A percentile compares a stretch with the other conserved stretches of the same genome.
phyloP scores from a whole-genome alignment of 2,888 invertebrate species.

The Trypoxylon attenuatum region DNA sequence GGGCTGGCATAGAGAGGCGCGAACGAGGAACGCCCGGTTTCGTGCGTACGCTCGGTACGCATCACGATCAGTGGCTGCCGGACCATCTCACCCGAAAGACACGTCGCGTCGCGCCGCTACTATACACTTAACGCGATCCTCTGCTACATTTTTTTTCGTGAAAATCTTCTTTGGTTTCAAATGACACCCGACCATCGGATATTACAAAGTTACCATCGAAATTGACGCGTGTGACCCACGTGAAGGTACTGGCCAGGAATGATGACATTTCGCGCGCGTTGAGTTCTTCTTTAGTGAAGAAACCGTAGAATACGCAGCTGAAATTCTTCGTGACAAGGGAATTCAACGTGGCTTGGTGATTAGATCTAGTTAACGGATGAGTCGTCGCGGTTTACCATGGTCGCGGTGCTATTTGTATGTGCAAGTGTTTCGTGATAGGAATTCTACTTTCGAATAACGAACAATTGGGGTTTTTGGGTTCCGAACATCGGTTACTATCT shows the following conservation, averaged over 20 bases:
- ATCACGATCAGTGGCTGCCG: conserved; percentile 65
- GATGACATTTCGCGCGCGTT: too few species aligned
- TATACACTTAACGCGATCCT: conserved; percentile 4
- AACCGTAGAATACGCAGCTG: background rate
- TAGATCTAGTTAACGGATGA: conserved; percentile 4
- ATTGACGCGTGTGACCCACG: too few species aligned
- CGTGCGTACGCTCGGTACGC: conserved; percentile 30
- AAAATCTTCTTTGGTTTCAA: too few species aligned
- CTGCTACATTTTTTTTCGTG: background rate
- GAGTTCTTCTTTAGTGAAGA: background rate
- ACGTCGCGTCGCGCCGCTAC: conserved; percentile 30
- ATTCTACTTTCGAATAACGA: too few species aligned
- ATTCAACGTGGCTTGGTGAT: background rate
- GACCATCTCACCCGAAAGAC: conserved; percentile 66
- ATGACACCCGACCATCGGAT: too few species aligned
- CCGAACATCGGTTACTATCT: too few species aligned
- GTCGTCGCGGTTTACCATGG: conserved; percentile 1
- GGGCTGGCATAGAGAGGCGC: background rate
- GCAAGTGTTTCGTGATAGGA: background rate
- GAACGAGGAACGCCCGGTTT: conserved; percentile 9
- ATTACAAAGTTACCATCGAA: too few species aligned
- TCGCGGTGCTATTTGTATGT: background rate
- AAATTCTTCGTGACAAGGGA: conserved; percentile 5
- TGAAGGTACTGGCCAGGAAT: too few species aligned
- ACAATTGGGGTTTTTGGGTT: too few species aligned